Evolutionary conservation across 2,113 vertebrate genomes (phyloP), one percentile per base, ranked within the genome.

Genomic region (Mormyrus iriodes): DNA sequence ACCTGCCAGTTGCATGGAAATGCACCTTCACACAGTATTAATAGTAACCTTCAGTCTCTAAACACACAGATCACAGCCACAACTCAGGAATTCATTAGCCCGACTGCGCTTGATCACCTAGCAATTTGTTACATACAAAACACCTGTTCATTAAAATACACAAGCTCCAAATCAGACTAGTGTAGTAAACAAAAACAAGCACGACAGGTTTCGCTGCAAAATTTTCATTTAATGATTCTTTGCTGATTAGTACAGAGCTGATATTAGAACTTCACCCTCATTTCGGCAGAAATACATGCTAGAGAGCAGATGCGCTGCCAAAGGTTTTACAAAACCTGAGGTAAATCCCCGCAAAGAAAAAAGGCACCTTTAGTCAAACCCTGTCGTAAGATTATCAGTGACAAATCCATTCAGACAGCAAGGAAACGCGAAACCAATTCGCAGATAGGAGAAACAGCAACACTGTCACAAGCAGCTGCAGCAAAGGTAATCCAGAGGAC

Each of bases 31-130:
- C 9, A 88, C 27, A 21, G 19, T 15, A 9, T 69, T 31, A 49
- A 53, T n/a, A 42, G 69, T 52, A 44, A 44, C 46, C 88, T 19
- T 27, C 46, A n/a, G 44, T 27, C 3, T 61, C 65, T 44, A 88
- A 88, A 24, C n/a, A 69, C 27, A 79, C 17, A 94, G 93, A 73
- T 96, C 95, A 76, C 51, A 19, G 46, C 69, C 6, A 4, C 42
- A 46, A 88, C 35, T 13, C 27, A 17, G 8, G 35, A 89, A 89
- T 51, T 49, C 53, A 83, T 88, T 48, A 89, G 53, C 79, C 12
- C 49, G 42, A 42, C 42, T 55, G 31, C 49, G 0, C 12, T 4
- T 9, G 21, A 53, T 58, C 73, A 85, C 52, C 49, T 24, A 52
- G 52, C 27, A 17, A 39, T 69, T 39, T 85, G 31, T 83, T 13